Evolutionary conservation across 2,888 invertebrate genomes (phyloP).

Genomic region (Ephialtes manifestator): DNA sequence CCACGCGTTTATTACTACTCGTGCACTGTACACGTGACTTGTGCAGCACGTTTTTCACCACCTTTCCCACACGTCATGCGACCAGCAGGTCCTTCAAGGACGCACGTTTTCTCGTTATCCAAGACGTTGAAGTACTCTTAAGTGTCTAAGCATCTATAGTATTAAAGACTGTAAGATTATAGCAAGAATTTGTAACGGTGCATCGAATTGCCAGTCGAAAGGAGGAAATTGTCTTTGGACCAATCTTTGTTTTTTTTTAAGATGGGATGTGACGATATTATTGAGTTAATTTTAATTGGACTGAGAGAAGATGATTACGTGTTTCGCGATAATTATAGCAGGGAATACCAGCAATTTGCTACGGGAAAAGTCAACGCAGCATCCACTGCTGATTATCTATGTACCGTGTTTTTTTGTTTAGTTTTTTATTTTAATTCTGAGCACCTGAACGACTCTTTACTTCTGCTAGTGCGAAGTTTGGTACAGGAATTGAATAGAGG

Average conservation of each 20-base stretch:
- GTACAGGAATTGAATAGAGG: background rate
- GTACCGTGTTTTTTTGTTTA: background rate
- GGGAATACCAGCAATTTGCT: background rate
- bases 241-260: background rate
- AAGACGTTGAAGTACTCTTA: background rate
- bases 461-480: background rate
- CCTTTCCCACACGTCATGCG: slow-evolving; percentile 78
- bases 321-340: slow-evolving; percentile 27
- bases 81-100: slow-evolving; percentile 75
- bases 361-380: background rate
- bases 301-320: slow-evolving; percentile 14
- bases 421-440: slow-evolving; percentile 14
- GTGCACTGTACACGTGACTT: slow-evolving; percentile 77
- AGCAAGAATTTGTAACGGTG: slow-evolving; percentile 24
- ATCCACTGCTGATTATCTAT: background rate
- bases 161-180: background rate
- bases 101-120: slow-evolving; percentile 64
- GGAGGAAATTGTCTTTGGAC: slow-evolving; percentile 41
- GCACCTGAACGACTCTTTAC: slow-evolving; percentile 18
- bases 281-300: slow-evolving; percentile 36
- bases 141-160: background rate
- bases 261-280: background rate
- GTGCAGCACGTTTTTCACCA: slow-evolving; percentile 77
- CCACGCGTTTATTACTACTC: slow-evolving; percentile 37
- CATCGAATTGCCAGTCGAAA: slow-evolving; percentile 29